These are phyloP conservation scores for Ctenodactylus gundi DNA, from an alignment of 2,113 vertebrate genomes.

Conservation along the genomic window DNA sequence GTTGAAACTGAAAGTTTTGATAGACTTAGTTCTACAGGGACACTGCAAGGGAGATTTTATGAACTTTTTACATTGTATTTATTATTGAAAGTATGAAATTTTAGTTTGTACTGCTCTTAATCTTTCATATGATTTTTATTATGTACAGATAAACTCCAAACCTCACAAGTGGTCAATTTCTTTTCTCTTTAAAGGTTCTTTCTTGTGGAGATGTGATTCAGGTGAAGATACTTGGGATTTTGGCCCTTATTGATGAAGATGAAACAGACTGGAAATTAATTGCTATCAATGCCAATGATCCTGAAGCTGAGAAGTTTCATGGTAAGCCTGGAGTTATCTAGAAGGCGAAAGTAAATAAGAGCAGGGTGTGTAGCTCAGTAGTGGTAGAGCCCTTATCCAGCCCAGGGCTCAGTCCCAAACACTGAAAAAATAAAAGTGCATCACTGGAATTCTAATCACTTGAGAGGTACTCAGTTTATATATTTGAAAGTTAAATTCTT, in stretches of 20 bases:
- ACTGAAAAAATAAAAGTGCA: too few relatives aligned
- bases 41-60: neutral
- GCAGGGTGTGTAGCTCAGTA: too few relatives aligned
- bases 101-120: neutral
- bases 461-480: neutral
- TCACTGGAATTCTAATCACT: neutral
- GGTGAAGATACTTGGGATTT: slow-evolving; percentile 94
- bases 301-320: slow-evolving; percentile 90
- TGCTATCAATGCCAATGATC: slow-evolving; percentile 92
- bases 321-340: slow-evolving; percentile 83
- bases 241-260: slow-evolving; percentile 95
- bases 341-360: neutral
- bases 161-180: neutral
- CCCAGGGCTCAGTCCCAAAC: too few relatives aligned
- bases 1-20: neutral
- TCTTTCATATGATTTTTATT: neutral
- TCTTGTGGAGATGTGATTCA: slow-evolving; percentile 91
- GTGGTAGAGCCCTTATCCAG: too few relatives aligned
- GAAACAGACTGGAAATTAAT: slow-evolving; percentile 99
- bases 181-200: slow-evolving; percentile 86
- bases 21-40: neutral
- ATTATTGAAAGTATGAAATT: neutral
- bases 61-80: neutral
- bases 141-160: neutral
- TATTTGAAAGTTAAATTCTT: neutral